Conservation (phyloP, 2,888 invertebrate genomes). For the Patella ulyssiponensis region DNA sequence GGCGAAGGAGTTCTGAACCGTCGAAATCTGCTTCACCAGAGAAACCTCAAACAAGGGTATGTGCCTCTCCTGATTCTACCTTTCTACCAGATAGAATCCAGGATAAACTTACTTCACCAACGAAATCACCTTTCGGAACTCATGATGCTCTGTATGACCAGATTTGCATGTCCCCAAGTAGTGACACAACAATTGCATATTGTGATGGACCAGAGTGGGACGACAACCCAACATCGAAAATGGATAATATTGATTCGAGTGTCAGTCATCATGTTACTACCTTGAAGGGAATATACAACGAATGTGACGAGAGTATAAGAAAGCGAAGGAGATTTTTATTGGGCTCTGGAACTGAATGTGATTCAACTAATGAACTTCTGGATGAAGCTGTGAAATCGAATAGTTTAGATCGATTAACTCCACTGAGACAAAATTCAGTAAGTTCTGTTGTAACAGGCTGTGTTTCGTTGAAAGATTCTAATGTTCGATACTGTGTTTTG, state of each 20-base stretch:
- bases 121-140: neutral
- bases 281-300: neutral
- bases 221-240: neutral
- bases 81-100: neutral
- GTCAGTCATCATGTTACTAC: neutral
- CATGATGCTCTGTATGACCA: neutral
- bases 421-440: neutral
- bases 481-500: neutral
- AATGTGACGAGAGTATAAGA: neutral
- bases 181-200: constrained; percentile 2
- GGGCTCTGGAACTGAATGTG: neutral
- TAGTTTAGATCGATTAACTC: neutral
- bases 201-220: neutral
- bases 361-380: constrained; percentile 2
- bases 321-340: neutral
- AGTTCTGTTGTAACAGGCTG: neutral
- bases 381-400: neutral
- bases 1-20: neutral
- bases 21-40: neutral
- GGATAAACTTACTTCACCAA: neutral
- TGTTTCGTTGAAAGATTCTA: neutral
- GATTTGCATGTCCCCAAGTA: neutral
- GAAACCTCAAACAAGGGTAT: neutral
- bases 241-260: neutral
- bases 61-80: neutral